These are phyloP conservation scores for Idaea straminata DNA, from an alignment of 2,888 invertebrate species.

Conservation along the genomic window DNA sequence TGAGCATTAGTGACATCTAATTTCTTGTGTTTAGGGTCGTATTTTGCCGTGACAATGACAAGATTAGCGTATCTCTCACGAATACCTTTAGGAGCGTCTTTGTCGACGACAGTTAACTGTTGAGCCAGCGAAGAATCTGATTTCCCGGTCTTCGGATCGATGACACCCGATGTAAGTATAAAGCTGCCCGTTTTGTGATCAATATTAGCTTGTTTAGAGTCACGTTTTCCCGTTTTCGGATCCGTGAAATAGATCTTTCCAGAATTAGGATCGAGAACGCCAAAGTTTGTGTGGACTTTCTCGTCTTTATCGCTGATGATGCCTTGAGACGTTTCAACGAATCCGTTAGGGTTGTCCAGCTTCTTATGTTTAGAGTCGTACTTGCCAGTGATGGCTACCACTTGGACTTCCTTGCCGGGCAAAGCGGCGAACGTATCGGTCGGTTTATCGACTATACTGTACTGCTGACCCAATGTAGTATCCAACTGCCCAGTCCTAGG, in stretches of 20 bases:
- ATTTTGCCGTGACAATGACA: constrained; percentile 79
- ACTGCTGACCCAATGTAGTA: constrained; percentile 78
- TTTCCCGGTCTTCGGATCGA: constrained; percentile 83
- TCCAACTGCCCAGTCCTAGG: constrained; percentile 81
- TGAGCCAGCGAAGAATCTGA: constrained; percentile 83
- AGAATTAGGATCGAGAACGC: constrained; percentile 81
- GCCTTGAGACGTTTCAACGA: constrained; percentile 72
- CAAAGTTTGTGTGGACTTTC: constrained; percentile 84
- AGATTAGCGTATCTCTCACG: constrained; percentile 74
- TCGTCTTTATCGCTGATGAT: constrained; percentile 85
- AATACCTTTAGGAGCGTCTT: constrained; percentile 66
- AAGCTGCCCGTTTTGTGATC: constrained; percentile 80
- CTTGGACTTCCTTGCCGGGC: constrained; percentile 74
- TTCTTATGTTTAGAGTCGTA: constrained; percentile 81
- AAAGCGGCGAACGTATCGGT: constrained; percentile 65
- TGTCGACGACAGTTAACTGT: constrained; percentile 71
- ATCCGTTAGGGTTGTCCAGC: constrained; percentile 79
- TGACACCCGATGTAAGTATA: constrained; percentile 79
- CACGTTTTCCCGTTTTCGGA: constrained; percentile 81
- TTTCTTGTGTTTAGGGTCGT: constrained; percentile 78
- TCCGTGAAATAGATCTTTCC: constrained; percentile 81
- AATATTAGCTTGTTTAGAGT: constrained; percentile 80
- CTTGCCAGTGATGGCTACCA: constrained; percentile 80
- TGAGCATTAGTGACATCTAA: constrained; percentile 75
- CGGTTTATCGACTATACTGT: constrained; percentile 81